Evolutionary conservation across 2,797 vertebrate species (phyloP).

Genomic region (Sebastes melanostomus): DNA sequence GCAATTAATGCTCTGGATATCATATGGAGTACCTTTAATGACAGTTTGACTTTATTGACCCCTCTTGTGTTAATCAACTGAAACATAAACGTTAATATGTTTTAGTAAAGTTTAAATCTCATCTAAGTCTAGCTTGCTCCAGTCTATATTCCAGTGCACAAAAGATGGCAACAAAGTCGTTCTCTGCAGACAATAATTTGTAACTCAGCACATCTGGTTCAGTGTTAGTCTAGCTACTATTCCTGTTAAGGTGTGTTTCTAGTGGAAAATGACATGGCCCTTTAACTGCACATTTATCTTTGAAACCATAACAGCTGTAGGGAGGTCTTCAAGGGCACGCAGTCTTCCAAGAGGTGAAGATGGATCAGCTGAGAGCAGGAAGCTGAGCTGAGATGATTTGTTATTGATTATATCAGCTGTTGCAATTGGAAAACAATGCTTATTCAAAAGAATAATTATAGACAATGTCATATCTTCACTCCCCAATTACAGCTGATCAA

Average conservation of each 20-base stretch:
- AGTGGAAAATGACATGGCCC: too few species aligned
- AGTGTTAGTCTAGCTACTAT: neutral
- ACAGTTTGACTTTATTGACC: neutral
- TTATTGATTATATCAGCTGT: slow-evolving; percentile 26
- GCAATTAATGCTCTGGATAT: too few species aligned
- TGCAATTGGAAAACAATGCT: slow-evolving; percentile 29
- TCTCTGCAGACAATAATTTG: neutral
- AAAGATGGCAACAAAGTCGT: neutral
- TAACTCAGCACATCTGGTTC: neutral
- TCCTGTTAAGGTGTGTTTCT: neutral
- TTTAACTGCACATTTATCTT: neutral
- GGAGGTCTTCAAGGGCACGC: slow-evolving; percentile 10
- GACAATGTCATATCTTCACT: slow-evolving; percentile 19
- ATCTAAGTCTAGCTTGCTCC: neutral
- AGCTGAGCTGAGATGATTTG: slow-evolving; percentile 19
- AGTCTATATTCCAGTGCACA: neutral
- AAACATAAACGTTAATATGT: neutral
- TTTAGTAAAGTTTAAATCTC: neutral
- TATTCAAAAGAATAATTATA: slow-evolving; percentile 28
- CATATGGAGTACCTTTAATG: too few species aligned
- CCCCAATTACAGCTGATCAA: slow-evolving; percentile 7
- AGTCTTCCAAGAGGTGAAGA: slow-evolving; percentile 25
- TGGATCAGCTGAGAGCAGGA: slow-evolving; percentile 24
- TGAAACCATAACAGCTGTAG: neutral
- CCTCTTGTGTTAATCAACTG: neutral